Conservation (phyloP, 37 sponge, comb jelly and placozoan species). For the Chondrilla cf. caribensis region DNA sequence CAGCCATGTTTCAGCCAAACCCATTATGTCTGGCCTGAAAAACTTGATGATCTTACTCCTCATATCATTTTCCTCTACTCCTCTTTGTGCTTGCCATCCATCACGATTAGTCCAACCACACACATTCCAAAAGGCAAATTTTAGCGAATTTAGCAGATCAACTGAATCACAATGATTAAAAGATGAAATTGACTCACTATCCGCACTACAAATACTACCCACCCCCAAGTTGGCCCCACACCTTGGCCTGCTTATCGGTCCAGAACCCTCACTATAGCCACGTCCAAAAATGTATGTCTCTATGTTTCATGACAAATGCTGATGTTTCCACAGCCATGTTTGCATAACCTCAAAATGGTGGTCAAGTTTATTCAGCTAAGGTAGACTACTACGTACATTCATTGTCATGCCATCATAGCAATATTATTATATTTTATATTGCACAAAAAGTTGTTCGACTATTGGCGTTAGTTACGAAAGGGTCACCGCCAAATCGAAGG, state of each 20-base stretch:
- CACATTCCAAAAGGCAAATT: slow-evolving; percentile 15
- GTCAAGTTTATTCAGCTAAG: too few relatives aligned
- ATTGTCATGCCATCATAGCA: not conserved
- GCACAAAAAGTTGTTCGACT: too few relatives aligned
- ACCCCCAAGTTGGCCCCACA: not conserved
- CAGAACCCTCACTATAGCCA: not conserved
- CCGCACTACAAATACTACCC: too few relatives aligned
- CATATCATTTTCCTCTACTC: not conserved
- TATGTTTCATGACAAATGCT: not conserved
- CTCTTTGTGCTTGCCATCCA: not conserved
- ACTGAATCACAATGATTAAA: too few relatives aligned
- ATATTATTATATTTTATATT: not conserved
- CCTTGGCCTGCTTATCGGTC: not conserved
- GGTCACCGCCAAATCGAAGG: too few relatives aligned
- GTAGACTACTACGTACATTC: not conserved
- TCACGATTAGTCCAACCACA: slow-evolving; percentile 1
- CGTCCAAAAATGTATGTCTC: not conserved
- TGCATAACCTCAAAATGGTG: too few relatives aligned
- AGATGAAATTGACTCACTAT: too few relatives aligned
- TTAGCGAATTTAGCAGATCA: not conserved
- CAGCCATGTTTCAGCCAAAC: slow-evolving; percentile 10
- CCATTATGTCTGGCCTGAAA: not conserved
- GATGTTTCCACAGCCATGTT: not conserved
- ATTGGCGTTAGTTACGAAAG: too few relatives aligned
- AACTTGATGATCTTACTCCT: not conserved